Base-by-base conservation (phyloP, 2,113 vertebrate species). In the Orycteropus afer region DNA sequence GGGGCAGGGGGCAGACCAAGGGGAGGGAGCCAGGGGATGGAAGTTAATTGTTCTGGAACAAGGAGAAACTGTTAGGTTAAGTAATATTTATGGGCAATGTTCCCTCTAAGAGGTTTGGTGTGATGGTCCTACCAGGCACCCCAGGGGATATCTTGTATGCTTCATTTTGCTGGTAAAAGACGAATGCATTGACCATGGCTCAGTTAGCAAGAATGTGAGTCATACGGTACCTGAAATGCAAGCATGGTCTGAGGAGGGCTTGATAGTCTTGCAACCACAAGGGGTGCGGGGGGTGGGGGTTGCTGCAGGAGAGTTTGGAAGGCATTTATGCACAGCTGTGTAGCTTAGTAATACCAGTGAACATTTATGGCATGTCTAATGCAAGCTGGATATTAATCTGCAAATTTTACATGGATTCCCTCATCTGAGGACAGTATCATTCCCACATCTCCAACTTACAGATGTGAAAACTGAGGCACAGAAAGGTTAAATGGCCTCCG, bases 131-230 rank as follows among this genome's bases (percentile, higher is more conserved):
- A 2, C 86, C 51, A 23, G 34, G 32, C 27, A 25, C 29, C 45
- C 23, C 1, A 0, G 2, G 37, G 42, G 42, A 1, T 25, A 12
- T 4, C 45, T 4, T 25, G 4, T 53, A 5, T 0, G 25, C 57
- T 69, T 51, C 3, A 0, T 45, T 76, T 27, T 23, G 51, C 69
- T 51, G 2, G 14, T 5, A 8, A 40, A 47, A 29, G 81, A 51
- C 80, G 63, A 59, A 5, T 20, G 23, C 10, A 57, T 55, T 17
- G 67, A 37, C 18, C 69, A 34, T 18, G 5, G 71, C 80, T 55
- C 25, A 1, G 45, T 13, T 18, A 61, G 86, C 45, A 0, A 29
- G 37, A 78, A n/a, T 4, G 17, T 3, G 29, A 63, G 37, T 74
- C 92, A 51, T 42, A 10, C 37, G 79, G 57, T 37, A 20, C 83